Base-by-base conservation (phyloP, 2,888 invertebrate species). In the Lycophotia porphyrea region DNA sequence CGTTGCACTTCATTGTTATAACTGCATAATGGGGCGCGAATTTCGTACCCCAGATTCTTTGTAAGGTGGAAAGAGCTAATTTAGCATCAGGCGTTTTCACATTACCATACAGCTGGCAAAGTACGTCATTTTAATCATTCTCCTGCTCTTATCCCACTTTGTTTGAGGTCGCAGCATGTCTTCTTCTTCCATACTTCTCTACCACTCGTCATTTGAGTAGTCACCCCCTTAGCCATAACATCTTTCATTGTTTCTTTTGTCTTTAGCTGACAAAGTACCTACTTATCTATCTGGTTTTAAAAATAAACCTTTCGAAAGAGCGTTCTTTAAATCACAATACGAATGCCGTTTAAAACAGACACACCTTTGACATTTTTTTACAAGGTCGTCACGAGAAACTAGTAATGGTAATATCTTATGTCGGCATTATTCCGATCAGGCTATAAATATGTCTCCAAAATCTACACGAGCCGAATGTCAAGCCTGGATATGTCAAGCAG, bases 1-100 rank as follows among this genome's bases (percentile, higher is more conserved):
- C 74, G 83, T 85, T 52, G 49, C 83, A 69, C 78, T 69, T 74
- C 68, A 74, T 77, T 73, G 55, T 76, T 66, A 36, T 65, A 66
- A 69, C 44, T 76, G 82, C 68, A 74, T 71, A 84, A 61, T 76
- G 11, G 49, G 39, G 67, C 13, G 64, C 15, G 49, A 76, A 77
- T 61, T 44, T 44, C 9, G 47, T 64, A 73, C 67, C 47, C 63
- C 36, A 65, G 42, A 64, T 76, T 70, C 39, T 68, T 49, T 34
- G 31, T 15, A 44, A 36, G 21, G 42, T 42, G 5, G 11, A n/a
- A 31, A 36, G 36, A 44, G 44, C 47, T 47, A 4, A 60, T 82
- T 44, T 58, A 2, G 5, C n/a, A 52, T 24, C 49, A 44, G n/a
- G 27, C 13, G 34, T 18, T 18, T n/a, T 18, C 3, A 39, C 0